A percentile compares a stretch with the other conserved stretches of the same genome.
Conservation (phyloP, 2,113 vertebrate species). For the Thunnus maccoyii region DNA sequence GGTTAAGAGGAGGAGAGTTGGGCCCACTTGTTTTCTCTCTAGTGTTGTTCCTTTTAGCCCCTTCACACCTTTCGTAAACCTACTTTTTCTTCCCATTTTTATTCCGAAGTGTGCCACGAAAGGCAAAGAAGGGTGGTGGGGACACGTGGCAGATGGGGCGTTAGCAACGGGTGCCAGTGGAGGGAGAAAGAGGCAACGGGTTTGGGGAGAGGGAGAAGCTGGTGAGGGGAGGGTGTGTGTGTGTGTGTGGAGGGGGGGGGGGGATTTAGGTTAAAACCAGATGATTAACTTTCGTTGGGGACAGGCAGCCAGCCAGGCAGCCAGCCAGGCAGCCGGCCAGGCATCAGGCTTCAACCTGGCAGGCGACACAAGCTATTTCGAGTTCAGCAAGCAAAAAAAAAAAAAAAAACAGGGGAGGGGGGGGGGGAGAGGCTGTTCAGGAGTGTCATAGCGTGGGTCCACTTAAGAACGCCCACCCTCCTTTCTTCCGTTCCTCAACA, state of each 20-base stretch:
- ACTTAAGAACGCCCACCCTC: slow-evolving; percentile 42
- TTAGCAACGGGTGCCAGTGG: slow-evolving; percentile 53
- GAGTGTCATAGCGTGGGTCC: slow-evolving; percentile 60
- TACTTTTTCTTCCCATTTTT: not conserved
- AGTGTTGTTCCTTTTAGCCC: not conserved
- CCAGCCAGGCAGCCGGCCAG: slow-evolving; percentile 34
- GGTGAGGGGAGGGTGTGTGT: slow-evolving; percentile 18
- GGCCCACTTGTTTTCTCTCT: not conserved
- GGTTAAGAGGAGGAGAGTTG: not conserved
- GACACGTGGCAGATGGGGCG: slow-evolving; percentile 79
- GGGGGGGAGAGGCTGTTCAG: slow-evolving; percentile 24
- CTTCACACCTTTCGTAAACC: not conserved
- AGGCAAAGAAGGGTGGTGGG: slow-evolving; percentile 17
- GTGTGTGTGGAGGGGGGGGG: not conserved
- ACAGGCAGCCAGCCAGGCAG: slow-evolving; percentile 31
- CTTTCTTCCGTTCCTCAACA: slow-evolving; percentile 26
- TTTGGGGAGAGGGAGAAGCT: slow-evolving; percentile 18
- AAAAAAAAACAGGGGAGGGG: slow-evolving; percentile 8
- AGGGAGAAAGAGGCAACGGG: not conserved
- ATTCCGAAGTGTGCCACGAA: slow-evolving; percentile 35
- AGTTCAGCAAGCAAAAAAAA: slow-evolving; percentile 28
- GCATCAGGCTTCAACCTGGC: slow-evolving; percentile 55
- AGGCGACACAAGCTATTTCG: slow-evolving; percentile 27
- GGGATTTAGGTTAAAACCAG: slow-evolving; percentile 81
- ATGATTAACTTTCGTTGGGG: slow-evolving; percentile 84